These are phyloP conservation scores for Acanthisitta chloris DNA, from an alignment of 2,113 vertebrate species.

Conservation along the genomic window DNA sequence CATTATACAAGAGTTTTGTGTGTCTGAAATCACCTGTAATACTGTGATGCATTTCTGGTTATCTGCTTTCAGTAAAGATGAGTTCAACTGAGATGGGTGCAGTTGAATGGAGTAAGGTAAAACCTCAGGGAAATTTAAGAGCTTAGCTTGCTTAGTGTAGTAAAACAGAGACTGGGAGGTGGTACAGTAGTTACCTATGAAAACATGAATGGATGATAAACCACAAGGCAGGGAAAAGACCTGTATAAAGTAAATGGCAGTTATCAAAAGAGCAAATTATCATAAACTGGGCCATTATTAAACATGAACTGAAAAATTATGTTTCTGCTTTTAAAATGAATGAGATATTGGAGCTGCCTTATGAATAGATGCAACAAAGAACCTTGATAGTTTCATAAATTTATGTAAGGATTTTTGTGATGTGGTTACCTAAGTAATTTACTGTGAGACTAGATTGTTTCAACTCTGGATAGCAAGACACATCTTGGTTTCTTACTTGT, in stretches of 20 bases:
- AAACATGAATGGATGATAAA: not conserved
- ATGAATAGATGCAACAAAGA: not conserved
- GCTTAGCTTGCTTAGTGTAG: not conserved
- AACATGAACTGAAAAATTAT: not conserved
- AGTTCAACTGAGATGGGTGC: not conserved
- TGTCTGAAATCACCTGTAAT: not conserved
- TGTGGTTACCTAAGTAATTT: not conserved
- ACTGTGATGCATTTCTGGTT: not conserved
- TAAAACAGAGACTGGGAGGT: not conserved
- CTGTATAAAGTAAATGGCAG: not conserved
- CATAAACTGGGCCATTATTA: not conserved
- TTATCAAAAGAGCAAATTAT: not conserved
- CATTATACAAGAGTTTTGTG: not conserved
- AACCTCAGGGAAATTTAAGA: not conserved
- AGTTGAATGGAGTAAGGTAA: not conserved
- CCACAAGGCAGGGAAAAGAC: not conserved
- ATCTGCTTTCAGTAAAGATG: not conserved
- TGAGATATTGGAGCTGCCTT: not conserved
- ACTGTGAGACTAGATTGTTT: not conserved
- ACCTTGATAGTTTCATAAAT: not conserved
- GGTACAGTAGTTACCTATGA: not conserved
- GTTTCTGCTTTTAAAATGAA: not conserved
- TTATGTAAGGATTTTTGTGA: not conserved
- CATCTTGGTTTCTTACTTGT: not conserved
- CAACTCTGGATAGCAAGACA: not conserved